These are phyloP conservation scores for Typhlichthys subterraneus DNA, from an alignment of 2,797 vertebrate genomes.

Conservation along the genomic window DNA sequence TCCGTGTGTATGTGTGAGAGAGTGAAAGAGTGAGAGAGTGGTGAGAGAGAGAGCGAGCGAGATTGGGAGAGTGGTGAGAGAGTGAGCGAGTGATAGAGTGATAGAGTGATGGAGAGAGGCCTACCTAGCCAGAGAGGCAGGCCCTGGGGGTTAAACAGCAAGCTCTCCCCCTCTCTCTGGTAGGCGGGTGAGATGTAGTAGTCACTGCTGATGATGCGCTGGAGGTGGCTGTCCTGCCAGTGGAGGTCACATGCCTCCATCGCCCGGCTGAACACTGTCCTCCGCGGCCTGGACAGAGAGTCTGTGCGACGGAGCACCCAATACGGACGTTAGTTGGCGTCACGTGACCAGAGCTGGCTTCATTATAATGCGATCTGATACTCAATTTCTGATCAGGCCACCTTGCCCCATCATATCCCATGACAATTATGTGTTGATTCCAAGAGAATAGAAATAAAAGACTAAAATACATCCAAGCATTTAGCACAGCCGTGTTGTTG, in stretches of 20 bases:
- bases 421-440: too few species aligned
- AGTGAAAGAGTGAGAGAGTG: neutral
- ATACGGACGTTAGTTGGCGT: neutral
- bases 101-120: neutral
- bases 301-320: slow-evolving; percentile 71
- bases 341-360: too few species aligned
- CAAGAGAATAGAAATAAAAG: too few species aligned
- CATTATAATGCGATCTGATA: too few species aligned
- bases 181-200: slow-evolving; percentile 92
- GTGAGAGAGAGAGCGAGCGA: too few species aligned
- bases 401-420: too few species aligned
- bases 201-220: slow-evolving; percentile 97
- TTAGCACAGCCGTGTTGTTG: too few species aligned
- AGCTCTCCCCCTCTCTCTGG: slow-evolving; percentile 91
- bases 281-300: slow-evolving; percentile 88
- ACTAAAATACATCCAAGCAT: too few species aligned
- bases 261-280: slow-evolving; percentile 94
- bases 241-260: slow-evolving; percentile 96
- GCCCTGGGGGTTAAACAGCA: slow-evolving; percentile 95
- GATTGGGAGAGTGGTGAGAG: too few species aligned
- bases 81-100: too few species aligned
- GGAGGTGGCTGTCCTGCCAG: slow-evolving; percentile 98
- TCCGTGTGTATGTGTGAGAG: neutral
- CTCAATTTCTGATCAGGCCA: too few species aligned
- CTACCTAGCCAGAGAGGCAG: slow-evolving; percentile 95